Base-by-base conservation (phyloP, 2,113 vertebrate species). In the Gadus macrocephalus region DNA sequence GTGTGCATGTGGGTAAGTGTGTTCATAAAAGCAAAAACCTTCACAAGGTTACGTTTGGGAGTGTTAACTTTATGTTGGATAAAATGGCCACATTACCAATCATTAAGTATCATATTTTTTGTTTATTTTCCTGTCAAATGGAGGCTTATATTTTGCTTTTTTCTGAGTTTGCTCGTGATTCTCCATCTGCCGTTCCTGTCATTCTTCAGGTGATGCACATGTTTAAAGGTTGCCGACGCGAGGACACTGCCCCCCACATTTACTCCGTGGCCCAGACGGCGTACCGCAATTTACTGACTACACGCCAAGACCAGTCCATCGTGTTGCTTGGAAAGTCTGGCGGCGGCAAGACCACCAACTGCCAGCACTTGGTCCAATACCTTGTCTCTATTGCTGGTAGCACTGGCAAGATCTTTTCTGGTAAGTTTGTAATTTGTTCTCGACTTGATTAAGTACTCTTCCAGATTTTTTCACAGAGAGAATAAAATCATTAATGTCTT, bases 181-280 rank as follows among this genome's bases (percentile, higher is more conserved):
- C 42, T 49, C 8, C 42, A 49, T 49, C 42, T 49, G 42, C 42
- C 42, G 8, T 49, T 9, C 14, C 6, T 14, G 42, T 49, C 42
- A 9, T 49, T 0, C 0, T 3, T 19, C 82, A 99, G 96, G 97
- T 98, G 79, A 98, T 98, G 95, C 96, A 98, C 90, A 99, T 99
- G 97, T 99, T 99, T 88, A 99, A 98, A 83, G 96, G 96, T 22
- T 97, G 95, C 72, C 92, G 96, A 49, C 88, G 95, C 7, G 96
- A 98, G 71, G 96, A 98, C 88, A 89, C 88, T 0, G 95, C 96
- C 5, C 96, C 97, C 2, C 96, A 99, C 79, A 90, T 99, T 81
- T 99, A 98, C 0, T 91, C 93, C 0, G 94, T 98, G 83, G 96
- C 96, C 3, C 97, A 98, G 81, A 90, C 92, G 0, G 97, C 97